A percentile compares a stretch with the other conserved stretches of the same genome.
Evolutionary conservation across 2,888 invertebrate species (phyloP).

Genomic region (Noctua pronuba): DNA sequence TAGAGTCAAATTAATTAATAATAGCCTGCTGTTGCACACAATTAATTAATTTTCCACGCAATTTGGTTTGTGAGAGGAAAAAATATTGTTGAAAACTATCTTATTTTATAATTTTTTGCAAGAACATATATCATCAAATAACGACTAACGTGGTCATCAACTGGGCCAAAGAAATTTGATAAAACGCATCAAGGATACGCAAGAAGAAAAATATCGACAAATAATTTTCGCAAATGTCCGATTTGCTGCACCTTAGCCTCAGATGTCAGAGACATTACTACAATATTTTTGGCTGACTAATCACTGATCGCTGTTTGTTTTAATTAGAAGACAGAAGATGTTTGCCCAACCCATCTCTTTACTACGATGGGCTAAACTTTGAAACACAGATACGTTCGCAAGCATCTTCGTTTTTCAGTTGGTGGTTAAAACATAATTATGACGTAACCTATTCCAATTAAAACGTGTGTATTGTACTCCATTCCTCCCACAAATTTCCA

Average conservation of each 20-base stretch:
- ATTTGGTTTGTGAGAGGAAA: not conserved
- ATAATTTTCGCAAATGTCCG: not conserved
- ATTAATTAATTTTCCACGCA: not conserved
- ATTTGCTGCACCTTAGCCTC: not conserved
- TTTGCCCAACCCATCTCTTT: not conserved
- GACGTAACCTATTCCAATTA: not conserved
- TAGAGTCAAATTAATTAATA: not conserved
- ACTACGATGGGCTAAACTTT: not conserved
- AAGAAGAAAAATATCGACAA: not conserved
- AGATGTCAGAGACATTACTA: not conserved
- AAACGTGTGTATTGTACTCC: not conserved
- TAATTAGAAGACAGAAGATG: too few relatives aligned
- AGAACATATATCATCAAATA: not conserved
- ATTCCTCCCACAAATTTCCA: conserved; percentile 12
- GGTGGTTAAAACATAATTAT: not conserved
- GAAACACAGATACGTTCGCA: not conserved
- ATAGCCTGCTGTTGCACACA: not conserved
- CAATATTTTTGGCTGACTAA: not conserved
- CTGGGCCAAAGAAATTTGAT: not conserved
- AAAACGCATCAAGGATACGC: not conserved
- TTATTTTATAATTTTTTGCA: not conserved
- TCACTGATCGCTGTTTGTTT: not conserved
- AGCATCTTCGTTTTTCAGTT: not conserved
- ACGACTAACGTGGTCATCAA: not conserved
- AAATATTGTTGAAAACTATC: not conserved